Conservation (phyloP, 2,797 vertebrate species). For the Fringilla coelebs region DNA sequence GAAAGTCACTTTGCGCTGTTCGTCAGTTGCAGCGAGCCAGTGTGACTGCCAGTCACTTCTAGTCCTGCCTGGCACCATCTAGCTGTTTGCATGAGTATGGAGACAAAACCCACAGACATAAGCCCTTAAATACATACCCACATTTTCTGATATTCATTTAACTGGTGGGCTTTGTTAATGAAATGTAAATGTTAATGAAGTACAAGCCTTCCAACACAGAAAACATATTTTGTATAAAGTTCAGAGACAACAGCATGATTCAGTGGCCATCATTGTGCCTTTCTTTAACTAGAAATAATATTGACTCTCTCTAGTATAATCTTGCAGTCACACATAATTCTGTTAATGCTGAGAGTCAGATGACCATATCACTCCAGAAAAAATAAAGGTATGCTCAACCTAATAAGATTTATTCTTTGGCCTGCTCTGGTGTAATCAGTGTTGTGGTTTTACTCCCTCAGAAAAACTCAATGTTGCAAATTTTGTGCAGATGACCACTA, state of each 20-base stretch:
- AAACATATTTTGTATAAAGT: background rate
- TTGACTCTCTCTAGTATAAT: background rate
- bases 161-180: background rate
- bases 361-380: background rate
- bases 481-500: background rate
- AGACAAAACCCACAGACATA: background rate
- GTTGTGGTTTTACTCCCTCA: background rate
- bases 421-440: background rate
- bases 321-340: background rate
- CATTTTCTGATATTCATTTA: background rate
- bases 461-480: background rate
- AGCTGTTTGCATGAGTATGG: rapidly evolving
- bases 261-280: background rate
- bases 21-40: background rate
- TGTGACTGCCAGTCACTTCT: background rate
- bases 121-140: background rate
- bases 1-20: background rate
- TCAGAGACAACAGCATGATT: background rate
- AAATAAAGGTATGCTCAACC: background rate
- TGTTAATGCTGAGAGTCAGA: background rate
- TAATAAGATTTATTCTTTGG: background rate
- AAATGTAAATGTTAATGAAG: background rate
- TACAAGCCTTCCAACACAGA: background rate
- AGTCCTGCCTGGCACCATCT: background rate
- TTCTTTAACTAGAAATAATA: background rate